These are phyloP conservation scores for Denticeps clupeoides DNA, from an alignment of 2,797 vertebrate species.

Conservation along the genomic window DNA sequence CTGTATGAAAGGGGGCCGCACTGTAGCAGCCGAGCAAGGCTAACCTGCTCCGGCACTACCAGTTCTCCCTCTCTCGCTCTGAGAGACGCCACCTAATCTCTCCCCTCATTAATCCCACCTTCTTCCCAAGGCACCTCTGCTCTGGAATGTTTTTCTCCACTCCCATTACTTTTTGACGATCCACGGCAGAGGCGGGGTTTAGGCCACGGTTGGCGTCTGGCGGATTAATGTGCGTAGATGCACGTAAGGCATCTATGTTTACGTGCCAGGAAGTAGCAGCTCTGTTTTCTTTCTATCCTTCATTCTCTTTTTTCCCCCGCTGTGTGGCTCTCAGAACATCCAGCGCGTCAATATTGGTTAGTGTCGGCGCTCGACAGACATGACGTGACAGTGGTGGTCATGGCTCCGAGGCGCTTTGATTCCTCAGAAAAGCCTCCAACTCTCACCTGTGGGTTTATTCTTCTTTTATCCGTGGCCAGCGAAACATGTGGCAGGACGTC, in stretches of 20 bases:
- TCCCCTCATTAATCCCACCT: conserved; percentile 62
- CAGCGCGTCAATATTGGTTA: conserved; percentile 40
- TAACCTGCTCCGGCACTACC: conserved; percentile 69
- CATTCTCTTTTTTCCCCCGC: conserved; percentile 25
- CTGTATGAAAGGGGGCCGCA: conserved; percentile 91
- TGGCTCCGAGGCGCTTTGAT: conserved; percentile 40
- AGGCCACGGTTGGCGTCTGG: too few species aligned
- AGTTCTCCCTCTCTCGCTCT: conserved; percentile 43
- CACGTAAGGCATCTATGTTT: conserved; percentile 28
- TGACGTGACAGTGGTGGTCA: conserved; percentile 43
- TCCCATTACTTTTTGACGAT: conserved; percentile 55
- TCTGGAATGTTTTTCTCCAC: conserved; percentile 52
- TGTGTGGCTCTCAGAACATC: conserved; percentile 40
- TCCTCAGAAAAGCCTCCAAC: conserved; percentile 27
- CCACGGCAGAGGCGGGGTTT: conserved; percentile 42
- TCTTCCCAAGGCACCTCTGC: conserved; percentile 51
- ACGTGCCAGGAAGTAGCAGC: conserved; percentile 35
- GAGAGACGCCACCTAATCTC: conserved; percentile 60
- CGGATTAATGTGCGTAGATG: conserved; percentile 43
- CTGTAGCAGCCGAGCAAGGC: conserved; percentile 77
- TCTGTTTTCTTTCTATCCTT: conserved; percentile 29
- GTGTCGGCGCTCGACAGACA: conserved; percentile 32
- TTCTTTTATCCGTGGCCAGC: conserved; percentile 40
- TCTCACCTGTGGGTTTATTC: conserved; percentile 34
- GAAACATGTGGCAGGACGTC: conserved; percentile 5